phyloP scores from a whole-genome alignment of 2,797 vertebrate genomes.

The Rachycentron canadum region DNA sequence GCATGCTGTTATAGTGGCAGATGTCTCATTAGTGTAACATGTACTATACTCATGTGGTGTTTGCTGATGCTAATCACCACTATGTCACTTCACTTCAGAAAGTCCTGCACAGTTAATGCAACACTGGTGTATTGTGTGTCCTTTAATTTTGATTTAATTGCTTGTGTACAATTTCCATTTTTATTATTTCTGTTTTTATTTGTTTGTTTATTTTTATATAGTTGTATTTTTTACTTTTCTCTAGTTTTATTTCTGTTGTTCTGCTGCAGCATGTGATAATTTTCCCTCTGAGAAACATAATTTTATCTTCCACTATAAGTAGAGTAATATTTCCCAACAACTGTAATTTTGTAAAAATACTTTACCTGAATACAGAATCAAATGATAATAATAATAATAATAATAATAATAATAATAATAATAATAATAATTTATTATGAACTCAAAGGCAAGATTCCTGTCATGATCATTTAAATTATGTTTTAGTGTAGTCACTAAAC shows the following conservation, averaged over 20 bases:
- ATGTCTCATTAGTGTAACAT: neutral
- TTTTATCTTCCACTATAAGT: neutral
- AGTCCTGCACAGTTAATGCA: no score
- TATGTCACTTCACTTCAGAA: no score
- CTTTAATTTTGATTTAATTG: neutral
- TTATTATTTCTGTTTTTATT: neutral
- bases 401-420: no score
- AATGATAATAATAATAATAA: no score
- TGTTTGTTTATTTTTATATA: neutral
- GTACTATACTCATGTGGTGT: no score
- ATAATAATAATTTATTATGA: neutral
- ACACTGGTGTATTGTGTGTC: neutral
- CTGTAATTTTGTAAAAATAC: neutral
- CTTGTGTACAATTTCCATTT: no score
- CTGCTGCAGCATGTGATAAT: neutral
- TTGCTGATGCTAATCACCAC: neutral
- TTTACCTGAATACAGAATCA: no score
- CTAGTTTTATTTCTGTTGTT: neutral
- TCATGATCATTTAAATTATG: neutral
- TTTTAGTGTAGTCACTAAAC: conserved; percentile 7
- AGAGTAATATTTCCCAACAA: neutral
- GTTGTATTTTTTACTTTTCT: neutral
- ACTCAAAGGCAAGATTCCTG: neutral
- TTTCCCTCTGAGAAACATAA: neutral
- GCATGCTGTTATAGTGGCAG: neutral